A percentile compares a stretch with the other conserved stretches of the same genome.
Evolutionary conservation across 2,113 vertebrate genomes (phyloP).

Genomic region (Penelope pileata): DNA sequence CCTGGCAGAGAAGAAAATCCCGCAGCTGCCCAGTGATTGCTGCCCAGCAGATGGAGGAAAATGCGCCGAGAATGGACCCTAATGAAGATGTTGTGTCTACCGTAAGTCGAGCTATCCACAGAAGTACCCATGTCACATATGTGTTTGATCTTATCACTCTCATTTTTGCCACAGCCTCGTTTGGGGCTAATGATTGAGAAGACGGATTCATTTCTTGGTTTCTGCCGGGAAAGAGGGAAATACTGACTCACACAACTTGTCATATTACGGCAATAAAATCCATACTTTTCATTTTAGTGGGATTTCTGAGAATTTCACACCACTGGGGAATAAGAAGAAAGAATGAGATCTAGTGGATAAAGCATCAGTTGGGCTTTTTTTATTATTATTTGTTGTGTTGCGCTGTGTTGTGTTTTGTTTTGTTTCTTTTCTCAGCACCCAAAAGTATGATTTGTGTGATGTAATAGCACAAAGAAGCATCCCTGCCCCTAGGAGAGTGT

Average conservation of each 20-base stretch:
- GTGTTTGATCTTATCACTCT: constrained; percentile 24
- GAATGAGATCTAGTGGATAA: not conserved
- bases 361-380: not conserved
- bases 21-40: not conserved
- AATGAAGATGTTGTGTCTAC: constrained; percentile 62
- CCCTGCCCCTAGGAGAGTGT: not conserved
- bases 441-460: not conserved
- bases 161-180: not conserved
- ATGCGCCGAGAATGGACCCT: not conserved
- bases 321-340: not conserved
- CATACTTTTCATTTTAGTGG: constrained; percentile 1
- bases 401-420: not conserved
- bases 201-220: not conserved
- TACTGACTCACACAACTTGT: constrained; percentile 14
- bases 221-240: constrained; percentile 5
- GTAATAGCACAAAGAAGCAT: not conserved
- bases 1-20: not conserved
- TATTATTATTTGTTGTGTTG: not conserved
- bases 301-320: constrained; percentile 15
- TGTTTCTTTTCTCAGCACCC: not conserved
- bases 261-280: constrained; percentile 8
- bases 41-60: constrained; percentile 20
- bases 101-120: not conserved
- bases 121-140: not conserved
- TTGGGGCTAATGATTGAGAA: not conserved